These are phyloP conservation scores for Tonatia bakeri DNA, from an alignment of 2,113 vertebrate genomes.

Conservation along the genomic window DNA sequence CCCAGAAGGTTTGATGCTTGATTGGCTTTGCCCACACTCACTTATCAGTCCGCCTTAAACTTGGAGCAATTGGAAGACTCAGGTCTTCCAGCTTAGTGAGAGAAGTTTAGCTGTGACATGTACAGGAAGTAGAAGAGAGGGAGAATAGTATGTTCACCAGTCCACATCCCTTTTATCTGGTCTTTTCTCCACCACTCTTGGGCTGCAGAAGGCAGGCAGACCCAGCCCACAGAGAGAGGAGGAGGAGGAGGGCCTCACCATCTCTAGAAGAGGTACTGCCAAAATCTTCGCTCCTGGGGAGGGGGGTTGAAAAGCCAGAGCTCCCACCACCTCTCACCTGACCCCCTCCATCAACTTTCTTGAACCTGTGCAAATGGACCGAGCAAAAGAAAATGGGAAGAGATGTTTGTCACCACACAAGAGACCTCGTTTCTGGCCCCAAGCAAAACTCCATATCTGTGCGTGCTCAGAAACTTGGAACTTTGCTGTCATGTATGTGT, in stretches of 20 bases:
- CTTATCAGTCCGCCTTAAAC: constrained; percentile 40
- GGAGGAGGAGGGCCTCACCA: background rate
- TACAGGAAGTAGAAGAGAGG: background rate
- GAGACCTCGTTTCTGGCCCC: constrained; percentile 36
- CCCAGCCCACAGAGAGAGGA: background rate
- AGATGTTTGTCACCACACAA: constrained; percentile 30
- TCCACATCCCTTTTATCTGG: background rate
- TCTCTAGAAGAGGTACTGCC: background rate
- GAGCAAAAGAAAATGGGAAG: constrained; percentile 55
- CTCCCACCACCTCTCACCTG: constrained; percentile 45
- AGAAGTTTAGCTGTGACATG: background rate
- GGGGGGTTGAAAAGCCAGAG: background rate
- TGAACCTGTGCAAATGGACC: constrained; percentile 63
- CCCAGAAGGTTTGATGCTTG: background rate
- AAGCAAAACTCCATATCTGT: background rate
- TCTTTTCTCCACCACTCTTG: constrained; percentile 15
- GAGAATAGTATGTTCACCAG: background rate
- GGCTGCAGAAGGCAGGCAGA: background rate
- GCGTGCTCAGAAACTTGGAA: background rate
- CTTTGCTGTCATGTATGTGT: background rate
- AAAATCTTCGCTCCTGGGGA: background rate
- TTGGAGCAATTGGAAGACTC: background rate
- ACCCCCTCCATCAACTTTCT: constrained; percentile 39
- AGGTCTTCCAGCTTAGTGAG: background rate
- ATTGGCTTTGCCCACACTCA: background rate